A percentile compares a stretch with the other conserved stretches of the same genome.
Evolutionary conservation across 2,888 invertebrate genomes (phyloP).

Genomic region (Drosophila koepferae): DNA sequence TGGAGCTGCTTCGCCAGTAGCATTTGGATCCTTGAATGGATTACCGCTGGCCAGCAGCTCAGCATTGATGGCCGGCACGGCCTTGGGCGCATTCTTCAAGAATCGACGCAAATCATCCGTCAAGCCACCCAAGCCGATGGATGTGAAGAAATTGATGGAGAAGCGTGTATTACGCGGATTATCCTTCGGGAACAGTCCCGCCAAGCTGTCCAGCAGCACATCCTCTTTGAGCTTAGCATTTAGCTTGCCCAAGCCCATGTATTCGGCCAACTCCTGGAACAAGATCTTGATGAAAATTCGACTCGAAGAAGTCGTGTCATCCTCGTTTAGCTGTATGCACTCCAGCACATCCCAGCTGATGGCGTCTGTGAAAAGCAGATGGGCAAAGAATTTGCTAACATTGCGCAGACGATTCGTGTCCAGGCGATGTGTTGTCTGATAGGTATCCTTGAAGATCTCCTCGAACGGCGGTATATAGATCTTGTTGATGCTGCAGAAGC

Average conservation of each 20-base stretch:
- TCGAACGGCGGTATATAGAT: constrained; percentile 97
- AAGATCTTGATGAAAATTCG: constrained; percentile 99
- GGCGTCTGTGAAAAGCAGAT: constrained; percentile 97
- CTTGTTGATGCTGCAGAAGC: constrained; percentile 96
- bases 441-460: constrained; percentile 97
- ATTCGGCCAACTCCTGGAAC: constrained; percentile 98
- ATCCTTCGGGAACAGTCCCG: constrained; percentile 97
- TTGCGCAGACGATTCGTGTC: constrained; percentile 98
- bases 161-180: constrained; percentile 98
- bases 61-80: constrained; percentile 82
- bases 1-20: constrained; percentile 45
- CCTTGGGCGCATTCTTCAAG: constrained; percentile 87
- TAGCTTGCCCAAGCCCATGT: constrained; percentile 96
- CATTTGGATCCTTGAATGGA: constrained; percentile 57
- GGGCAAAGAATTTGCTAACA: constrained; percentile 98
- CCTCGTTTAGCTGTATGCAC: constrained; percentile 96
- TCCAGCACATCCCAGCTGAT: constrained; percentile 97
- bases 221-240: constrained; percentile 96
- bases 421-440: constrained; percentile 96
- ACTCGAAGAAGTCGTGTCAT: constrained; percentile 98
- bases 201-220: constrained; percentile 93
- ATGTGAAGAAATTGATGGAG: constrained; percentile 98
- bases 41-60: constrained; percentile 81
- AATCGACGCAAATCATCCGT: constrained; percentile 97
- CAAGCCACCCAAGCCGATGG: constrained; percentile 97